These are phyloP conservation scores for Microlaimidae sp. DNA, from an alignment of 2,888 invertebrate genomes.

Conservation along the genomic window DNA sequence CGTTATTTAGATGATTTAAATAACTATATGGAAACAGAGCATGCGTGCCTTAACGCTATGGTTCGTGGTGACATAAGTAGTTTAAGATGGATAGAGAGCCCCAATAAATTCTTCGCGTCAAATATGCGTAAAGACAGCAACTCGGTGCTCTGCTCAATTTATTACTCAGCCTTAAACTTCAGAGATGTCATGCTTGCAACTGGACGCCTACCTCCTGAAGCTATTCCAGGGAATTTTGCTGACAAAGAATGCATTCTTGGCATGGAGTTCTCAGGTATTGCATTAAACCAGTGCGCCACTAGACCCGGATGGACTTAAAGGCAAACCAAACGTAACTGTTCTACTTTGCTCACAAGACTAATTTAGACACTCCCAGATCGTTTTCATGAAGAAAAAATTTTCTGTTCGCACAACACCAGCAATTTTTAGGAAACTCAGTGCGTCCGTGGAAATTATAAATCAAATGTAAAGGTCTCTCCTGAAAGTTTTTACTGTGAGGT, in stretches of 20 bases:
- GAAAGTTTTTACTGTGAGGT: too few species aligned
- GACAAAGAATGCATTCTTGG: conserved; percentile 78
- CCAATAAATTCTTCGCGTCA: conserved; percentile 45
- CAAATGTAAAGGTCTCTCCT: too few species aligned
- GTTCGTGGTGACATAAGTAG: conserved; percentile 82
- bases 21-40: conserved; percentile 47
- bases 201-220: conserved; percentile 83
- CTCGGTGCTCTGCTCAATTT: conserved; percentile 45
- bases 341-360: too few species aligned
- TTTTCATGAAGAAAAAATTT: too few species aligned
- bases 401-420: too few species aligned
- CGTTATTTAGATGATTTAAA: conserved; percentile 14
- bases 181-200: conserved; percentile 89
- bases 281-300: too few species aligned
- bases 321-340: too few species aligned
- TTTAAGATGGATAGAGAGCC: conserved; percentile 73
- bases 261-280: conserved; percentile 79
- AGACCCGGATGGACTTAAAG: too few species aligned
- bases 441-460: too few species aligned
- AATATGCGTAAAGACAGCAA: not conserved
- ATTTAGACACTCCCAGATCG: too few species aligned
- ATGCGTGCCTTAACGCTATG: conserved; percentile 84
- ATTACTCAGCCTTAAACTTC: conserved; percentile 88
- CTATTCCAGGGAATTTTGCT: conserved; percentile 56
- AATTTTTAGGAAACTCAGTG: too few species aligned